Percentiles rank a stretch among this genome's conserved stretches.
These are phyloP conservation scores for Ctenodactylus gundi DNA, from an alignment of 2,113 vertebrate species.

Conservation along the genomic window DNA sequence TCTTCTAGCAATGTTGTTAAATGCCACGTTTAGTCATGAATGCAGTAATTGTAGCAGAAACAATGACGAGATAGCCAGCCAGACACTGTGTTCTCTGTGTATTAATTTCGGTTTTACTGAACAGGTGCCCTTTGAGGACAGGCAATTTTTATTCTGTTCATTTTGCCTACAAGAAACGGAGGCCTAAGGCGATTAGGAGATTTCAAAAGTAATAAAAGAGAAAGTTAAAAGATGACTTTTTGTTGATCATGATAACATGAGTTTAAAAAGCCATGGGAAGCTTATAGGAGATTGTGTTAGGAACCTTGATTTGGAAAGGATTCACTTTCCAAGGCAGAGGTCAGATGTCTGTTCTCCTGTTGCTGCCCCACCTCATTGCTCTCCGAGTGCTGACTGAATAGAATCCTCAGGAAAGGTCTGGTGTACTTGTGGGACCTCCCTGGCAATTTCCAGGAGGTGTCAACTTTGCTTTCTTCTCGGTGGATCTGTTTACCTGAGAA, in stretches of 20 bases:
- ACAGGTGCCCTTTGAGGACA: not conserved
- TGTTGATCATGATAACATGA: not conserved
- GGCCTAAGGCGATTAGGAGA: not conserved
- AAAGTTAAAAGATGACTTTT: constrained; percentile 11
- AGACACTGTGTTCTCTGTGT: not conserved
- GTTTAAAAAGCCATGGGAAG: not conserved
- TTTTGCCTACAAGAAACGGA: constrained; percentile 3
- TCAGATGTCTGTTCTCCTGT: not conserved
- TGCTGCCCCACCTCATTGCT: fast-evolving
- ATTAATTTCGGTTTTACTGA: not conserved
- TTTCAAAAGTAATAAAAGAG: not conserved
- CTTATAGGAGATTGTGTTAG: not conserved
- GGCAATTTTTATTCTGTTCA: not conserved
- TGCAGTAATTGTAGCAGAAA: too few species aligned
- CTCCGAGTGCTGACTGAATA: too few species aligned
- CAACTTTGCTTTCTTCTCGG: not conserved
- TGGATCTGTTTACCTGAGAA: not conserved
- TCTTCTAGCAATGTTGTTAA: not conserved
- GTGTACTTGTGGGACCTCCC: not conserved
- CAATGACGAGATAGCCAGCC: not conserved
- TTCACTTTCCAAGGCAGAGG: not conserved
- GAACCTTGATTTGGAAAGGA: not conserved
- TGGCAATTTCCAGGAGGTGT: not conserved
- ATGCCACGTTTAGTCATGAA: not conserved
- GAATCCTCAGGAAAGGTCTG: not conserved